Conservation (phyloP, 2,888 invertebrate species). For the Formica aserva region DNA sequence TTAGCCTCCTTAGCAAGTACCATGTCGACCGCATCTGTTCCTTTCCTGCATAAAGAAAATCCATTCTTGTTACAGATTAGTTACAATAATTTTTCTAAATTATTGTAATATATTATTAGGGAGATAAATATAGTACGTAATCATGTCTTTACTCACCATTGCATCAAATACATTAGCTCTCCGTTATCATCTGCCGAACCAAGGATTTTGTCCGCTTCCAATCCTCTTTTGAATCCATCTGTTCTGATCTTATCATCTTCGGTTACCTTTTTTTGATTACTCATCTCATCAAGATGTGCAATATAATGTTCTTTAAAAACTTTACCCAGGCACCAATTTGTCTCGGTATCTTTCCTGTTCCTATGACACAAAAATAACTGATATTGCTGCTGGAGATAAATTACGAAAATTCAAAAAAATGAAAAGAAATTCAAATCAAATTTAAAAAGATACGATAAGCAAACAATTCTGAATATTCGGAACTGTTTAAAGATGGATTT, state of each 20-base stretch:
- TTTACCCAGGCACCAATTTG: background rate
- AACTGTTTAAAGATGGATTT: background rate
- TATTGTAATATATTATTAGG: background rate
- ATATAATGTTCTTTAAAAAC: background rate
- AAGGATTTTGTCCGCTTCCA: constrained; percentile 94
- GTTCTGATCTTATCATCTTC: constrained; percentile 88
- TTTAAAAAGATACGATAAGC: background rate
- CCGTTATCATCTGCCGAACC: constrained; percentile 96
- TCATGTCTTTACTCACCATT: constrained; percentile 89
- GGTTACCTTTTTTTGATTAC: constrained; percentile 51
- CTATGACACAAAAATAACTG: background rate
- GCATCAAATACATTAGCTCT: constrained; percentile 95
- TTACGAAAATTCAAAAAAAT: background rate
- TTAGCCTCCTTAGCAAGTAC: constrained; percentile 90
- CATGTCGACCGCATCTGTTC: constrained; percentile 90
- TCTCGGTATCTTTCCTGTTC: background rate
- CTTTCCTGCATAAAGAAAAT: constrained; percentile 86
- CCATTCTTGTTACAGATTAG: background rate
- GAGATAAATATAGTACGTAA: background rate
- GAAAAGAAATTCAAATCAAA: background rate
- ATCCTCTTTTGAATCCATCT: constrained; percentile 92
- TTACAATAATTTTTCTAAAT: background rate
- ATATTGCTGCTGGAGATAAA: background rate
- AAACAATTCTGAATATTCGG: background rate
- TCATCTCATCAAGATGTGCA: background rate